A percentile compares a stretch with the other conserved stretches of the same genome.
These are phyloP conservation scores for Camelus bactrianus DNA, from an alignment of 2,113 vertebrate genomes.

Conservation along the genomic window DNA sequence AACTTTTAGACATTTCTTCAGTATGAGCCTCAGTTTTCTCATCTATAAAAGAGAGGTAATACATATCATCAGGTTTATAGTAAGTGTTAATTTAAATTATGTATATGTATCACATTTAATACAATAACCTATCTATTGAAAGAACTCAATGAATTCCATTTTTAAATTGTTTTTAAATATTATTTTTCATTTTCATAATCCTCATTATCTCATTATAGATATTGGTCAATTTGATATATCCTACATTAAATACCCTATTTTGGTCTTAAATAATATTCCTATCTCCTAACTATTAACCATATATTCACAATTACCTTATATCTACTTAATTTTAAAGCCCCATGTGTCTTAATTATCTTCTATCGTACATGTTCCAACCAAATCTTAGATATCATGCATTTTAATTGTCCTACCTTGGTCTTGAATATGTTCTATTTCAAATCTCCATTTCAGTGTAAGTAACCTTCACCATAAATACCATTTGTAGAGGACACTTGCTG, in stretches of 20 bases:
- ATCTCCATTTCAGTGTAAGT: conserved; percentile 23
- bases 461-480: not conserved
- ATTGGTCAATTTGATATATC: not conserved
- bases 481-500: not conserved
- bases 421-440: conserved; percentile 31
- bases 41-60: not conserved
- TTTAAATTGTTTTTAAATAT: conserved; percentile 30
- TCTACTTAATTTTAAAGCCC: not conserved
- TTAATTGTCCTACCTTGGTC: conserved; percentile 47
- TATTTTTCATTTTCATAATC: conserved; percentile 10
- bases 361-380: not conserved
- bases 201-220: not conserved
- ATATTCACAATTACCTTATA: conserved; percentile 18
- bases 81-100: not conserved
- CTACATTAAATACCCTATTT: not conserved
- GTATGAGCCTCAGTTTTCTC: not conserved
- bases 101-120: not conserved
- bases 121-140: not conserved
- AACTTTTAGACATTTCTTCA: not conserved
- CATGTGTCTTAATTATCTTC: not conserved
- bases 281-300: not conserved
- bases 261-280: not conserved
- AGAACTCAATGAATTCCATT: not conserved
- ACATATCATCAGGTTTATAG: not conserved
- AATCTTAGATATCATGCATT: conserved; percentile 44